Percentiles rank a stretch among this genome's conserved stretches.
These are phyloP conservation scores for Diabrotica undecimpunctata DNA, from an alignment of 1,140 invertebrate species.

Conservation along the genomic window DNA sequence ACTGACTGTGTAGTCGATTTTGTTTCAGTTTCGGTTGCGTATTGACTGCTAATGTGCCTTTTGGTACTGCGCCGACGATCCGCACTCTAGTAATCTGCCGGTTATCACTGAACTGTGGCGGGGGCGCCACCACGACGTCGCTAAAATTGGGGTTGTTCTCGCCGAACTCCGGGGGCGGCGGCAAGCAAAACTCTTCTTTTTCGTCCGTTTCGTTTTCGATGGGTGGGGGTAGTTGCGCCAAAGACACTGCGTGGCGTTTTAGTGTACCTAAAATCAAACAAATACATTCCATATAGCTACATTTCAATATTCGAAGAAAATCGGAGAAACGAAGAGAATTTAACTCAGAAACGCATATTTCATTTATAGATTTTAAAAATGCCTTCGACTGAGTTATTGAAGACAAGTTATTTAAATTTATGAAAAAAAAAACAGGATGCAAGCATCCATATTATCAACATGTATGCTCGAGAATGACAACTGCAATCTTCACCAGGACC, in stretches of 20 bases:
- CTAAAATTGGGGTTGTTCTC: conserved; percentile 48
- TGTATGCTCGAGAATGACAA: too few species aligned
- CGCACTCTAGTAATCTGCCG: conserved; percentile 54
- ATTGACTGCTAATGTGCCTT: conserved; percentile 46
- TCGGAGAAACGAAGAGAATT: too few species aligned
- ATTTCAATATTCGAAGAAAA: too few species aligned
- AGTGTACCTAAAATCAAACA: conserved; percentile 46
- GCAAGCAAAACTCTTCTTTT: conserved; percentile 64
- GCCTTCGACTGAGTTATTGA: too few species aligned
- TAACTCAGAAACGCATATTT: too few species aligned
- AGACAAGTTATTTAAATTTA: too few species aligned
- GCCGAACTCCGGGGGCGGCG: conserved; percentile 76
- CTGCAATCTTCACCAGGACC: too few species aligned
- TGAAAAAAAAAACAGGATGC: too few species aligned
- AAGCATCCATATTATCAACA: too few species aligned
- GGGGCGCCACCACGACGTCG: conserved; percentile 61
- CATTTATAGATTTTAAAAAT: too few species aligned
- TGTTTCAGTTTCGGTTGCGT: conserved; percentile 51
- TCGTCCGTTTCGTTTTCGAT: conserved; percentile 70
- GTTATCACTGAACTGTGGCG: conserved; percentile 68
- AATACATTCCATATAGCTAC: too few species aligned
- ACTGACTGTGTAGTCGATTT: conserved; percentile 55
- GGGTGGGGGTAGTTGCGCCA: conserved; percentile 77
- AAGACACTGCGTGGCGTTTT: conserved; percentile 67
- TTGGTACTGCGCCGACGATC: conserved; percentile 76